phyloP scores from a whole-genome alignment of 2,113 vertebrate species.

The Podiceps cristatus region DNA sequence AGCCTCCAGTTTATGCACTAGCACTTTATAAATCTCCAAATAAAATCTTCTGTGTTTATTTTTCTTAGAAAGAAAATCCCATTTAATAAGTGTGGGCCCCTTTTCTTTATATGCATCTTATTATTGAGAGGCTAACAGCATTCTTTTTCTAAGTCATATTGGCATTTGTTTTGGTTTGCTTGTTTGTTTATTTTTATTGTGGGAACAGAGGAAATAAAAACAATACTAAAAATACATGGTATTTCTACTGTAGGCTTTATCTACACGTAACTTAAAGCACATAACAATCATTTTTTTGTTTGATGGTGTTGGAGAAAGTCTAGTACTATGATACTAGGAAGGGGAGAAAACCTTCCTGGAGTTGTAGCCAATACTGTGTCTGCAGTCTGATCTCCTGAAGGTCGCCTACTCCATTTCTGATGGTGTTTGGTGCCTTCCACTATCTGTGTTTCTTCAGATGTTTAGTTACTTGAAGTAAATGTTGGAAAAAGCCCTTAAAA shows the following conservation, averaged over 20 bases:
- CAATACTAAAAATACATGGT: background rate
- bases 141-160: background rate
- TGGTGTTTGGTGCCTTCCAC: background rate
- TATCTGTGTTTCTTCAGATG: background rate
- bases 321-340: background rate
- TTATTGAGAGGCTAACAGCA: background rate
- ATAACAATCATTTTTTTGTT: background rate
- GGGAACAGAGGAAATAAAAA: background rate
- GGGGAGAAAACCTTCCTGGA: background rate
- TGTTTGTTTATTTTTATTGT: background rate
- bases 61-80: constrained; percentile 12
- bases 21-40: constrained; percentile 33
- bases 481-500: background rate
- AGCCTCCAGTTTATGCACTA: background rate
- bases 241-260: background rate
- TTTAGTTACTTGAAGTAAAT: background rate
- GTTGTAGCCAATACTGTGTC: background rate
- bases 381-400: background rate
- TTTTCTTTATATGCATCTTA: background rate
- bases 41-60: constrained; percentile 31
- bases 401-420: background rate
- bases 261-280: background rate
- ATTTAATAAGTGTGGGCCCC: background rate
- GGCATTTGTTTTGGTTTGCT: background rate
- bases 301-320: background rate